Conservation (phyloP, 2,888 invertebrate species). For the Cryptocephalus primarius region DNA sequence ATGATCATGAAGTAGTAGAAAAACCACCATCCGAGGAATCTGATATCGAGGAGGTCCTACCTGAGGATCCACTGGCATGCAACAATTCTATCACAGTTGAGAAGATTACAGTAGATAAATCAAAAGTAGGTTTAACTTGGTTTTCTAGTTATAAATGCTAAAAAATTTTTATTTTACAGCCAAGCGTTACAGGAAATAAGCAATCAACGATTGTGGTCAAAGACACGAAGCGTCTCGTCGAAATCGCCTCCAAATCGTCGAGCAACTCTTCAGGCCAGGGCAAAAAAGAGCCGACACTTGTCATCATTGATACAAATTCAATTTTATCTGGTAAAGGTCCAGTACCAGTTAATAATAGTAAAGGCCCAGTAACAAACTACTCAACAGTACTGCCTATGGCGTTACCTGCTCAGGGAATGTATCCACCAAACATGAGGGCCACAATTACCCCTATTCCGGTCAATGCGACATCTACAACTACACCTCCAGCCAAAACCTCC, state of each 20-base stretch:
- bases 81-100: slow-evolving; percentile 14
- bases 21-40: slow-evolving; percentile 38
- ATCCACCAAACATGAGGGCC: slow-evolving; percentile 49
- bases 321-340: slow-evolving; percentile 52
- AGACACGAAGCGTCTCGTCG: slow-evolving; percentile 59
- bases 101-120: slow-evolving; percentile 9
- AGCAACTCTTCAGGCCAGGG: slow-evolving; percentile 25
- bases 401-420: slow-evolving; percentile 52
- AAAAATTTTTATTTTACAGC: too few relatives aligned
- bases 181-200: neutral
- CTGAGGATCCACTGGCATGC: slow-evolving; percentile 46
- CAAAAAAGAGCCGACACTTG: slow-evolving; percentile 63
- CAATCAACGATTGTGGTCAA: slow-evolving; percentile 46
- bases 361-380: neutral
- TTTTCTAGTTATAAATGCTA: too few relatives aligned
- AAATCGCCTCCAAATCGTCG: slow-evolving; percentile 53
- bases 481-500: slow-evolving; percentile 26
- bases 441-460: slow-evolving; percentile 46
- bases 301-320: slow-evolving; percentile 70
- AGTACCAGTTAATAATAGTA: slow-evolving; percentile 37
- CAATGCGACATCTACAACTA: slow-evolving; percentile 23
- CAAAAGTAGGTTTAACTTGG: neutral
- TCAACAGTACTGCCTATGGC: slow-evolving; percentile 39
- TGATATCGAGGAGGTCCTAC: slow-evolving; percentile 53
- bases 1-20: slow-evolving; percentile 1